phyloP scores from a whole-genome alignment of 2,888 invertebrate genomes.

The Dynastes maya region DNA sequence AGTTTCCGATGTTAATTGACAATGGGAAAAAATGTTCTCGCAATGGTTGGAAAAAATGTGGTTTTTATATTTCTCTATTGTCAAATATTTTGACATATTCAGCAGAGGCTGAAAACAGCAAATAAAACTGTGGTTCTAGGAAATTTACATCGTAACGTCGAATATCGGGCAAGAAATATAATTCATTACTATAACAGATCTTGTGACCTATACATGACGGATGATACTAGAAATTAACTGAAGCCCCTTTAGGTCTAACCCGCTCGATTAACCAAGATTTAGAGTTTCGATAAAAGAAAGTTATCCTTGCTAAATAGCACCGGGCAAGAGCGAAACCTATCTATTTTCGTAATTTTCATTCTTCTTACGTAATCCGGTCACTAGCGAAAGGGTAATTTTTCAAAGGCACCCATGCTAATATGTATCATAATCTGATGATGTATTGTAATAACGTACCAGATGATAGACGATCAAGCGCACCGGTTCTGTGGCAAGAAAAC shows the following conservation, averaged over 20 bases:
- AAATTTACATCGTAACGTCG: too few relatives aligned
- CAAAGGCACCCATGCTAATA: constrained; percentile 10
- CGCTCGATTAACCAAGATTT: not conserved
- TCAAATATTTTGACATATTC: too few relatives aligned
- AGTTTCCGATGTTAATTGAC: too few relatives aligned
- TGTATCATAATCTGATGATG: constrained; percentile 29
- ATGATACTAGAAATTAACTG: too few relatives aligned
- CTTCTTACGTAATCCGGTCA: constrained; percentile 16
- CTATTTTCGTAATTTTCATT: not conserved
- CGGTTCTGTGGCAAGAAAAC: constrained; percentile 26
- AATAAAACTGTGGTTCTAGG: too few relatives aligned
- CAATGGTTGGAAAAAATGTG: too few relatives aligned
- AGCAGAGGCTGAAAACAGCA: too few relatives aligned
- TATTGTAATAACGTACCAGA: constrained; percentile 30
- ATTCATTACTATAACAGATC: too few relatives aligned
- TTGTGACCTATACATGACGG: too few relatives aligned
- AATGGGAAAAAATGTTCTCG: too few relatives aligned
- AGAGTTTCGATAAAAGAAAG: not conserved
- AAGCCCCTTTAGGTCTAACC: not conserved
- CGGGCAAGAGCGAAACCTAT: not conserved
- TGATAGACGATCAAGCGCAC: constrained; percentile 21
- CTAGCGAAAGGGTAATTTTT: constrained; percentile 20
- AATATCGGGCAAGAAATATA: too few relatives aligned
- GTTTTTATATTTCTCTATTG: too few relatives aligned
- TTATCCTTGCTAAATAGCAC: not conserved